Conservation (phyloP, 2,797 vertebrate species). For the Lagothrix lagotricha region DNA sequence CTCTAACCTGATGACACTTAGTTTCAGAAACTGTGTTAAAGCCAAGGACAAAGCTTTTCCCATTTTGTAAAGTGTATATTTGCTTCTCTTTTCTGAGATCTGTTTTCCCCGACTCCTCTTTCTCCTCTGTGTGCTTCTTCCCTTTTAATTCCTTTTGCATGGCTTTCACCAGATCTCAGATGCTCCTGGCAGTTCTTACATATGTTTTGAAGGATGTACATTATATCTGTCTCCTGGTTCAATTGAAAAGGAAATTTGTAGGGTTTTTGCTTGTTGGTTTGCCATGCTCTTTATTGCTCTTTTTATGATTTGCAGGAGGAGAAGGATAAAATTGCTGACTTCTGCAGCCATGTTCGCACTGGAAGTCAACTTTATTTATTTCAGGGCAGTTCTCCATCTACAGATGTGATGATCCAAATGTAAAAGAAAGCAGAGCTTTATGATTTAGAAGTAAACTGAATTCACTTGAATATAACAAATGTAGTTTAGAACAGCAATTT, state of each 20-base stretch:
- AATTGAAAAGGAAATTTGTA: constrained; percentile 10
- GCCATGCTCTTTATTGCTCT: not conserved
- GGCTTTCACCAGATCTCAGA: not conserved
- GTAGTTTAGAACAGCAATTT: constrained; percentile 4
- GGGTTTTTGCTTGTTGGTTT: not conserved
- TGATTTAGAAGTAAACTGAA: constrained; percentile 43
- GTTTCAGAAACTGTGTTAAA: not conserved
- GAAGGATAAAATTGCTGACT: constrained; percentile 1
- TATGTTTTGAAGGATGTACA: not conserved
- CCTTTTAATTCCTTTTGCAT: not conserved
- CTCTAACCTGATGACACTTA: not conserved
- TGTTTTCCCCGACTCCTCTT: not conserved
- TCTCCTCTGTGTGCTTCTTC: not conserved
- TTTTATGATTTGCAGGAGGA: not conserved
- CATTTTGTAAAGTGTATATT: not conserved
- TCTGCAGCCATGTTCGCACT: not conserved
- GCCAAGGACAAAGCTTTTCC: not conserved
- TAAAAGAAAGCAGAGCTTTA: not conserved
- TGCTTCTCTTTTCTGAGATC: not conserved
- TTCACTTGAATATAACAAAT: constrained; percentile 22
- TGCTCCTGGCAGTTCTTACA: not conserved
- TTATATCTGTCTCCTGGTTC: not conserved
- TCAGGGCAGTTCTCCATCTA: not conserved
- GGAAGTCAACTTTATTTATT: constrained; percentile 46
- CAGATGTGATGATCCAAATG: not conserved